These are phyloP conservation scores for Calephelis perditalis DNA, from an alignment of 2,888 invertebrate species.

Conservation along the genomic window DNA sequence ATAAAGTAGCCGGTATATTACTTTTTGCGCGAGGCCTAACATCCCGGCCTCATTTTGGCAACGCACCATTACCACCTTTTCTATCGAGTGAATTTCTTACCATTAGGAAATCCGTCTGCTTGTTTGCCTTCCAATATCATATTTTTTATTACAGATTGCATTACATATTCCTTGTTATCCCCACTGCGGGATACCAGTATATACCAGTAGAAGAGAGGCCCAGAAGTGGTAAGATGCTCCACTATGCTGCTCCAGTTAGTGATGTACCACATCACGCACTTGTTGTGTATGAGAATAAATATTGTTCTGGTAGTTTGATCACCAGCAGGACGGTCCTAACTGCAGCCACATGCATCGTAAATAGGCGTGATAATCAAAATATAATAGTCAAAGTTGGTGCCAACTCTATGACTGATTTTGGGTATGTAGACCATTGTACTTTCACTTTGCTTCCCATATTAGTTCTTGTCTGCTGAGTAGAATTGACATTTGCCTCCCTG, in stretches of 20 bases:
- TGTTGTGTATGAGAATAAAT: constrained; percentile 45
- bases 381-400: constrained; percentile 51
- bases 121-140: no score
- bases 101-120: no score
- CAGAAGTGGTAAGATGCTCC: background rate
- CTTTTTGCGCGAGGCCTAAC: no score
- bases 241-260: constrained; percentile 24
- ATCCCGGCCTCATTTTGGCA: no score
- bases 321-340: constrained; percentile 50
- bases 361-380: constrained; percentile 27
- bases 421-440: constrained; percentile 22
- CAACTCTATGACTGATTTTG: constrained; percentile 35
- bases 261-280: constrained; percentile 50
- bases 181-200: background rate
- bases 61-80: no score
- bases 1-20: no score
- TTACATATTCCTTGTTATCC: no score
- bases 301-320: constrained; percentile 57
- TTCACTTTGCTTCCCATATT: no score
- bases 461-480: no score
- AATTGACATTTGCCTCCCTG: no score
- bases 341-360: constrained; percentile 50
- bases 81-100: no score
- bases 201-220: background rate
- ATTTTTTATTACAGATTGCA: no score